Conservation (phyloP, 92 coral and sea anemone species). For the Palythoa grandis region DNA sequence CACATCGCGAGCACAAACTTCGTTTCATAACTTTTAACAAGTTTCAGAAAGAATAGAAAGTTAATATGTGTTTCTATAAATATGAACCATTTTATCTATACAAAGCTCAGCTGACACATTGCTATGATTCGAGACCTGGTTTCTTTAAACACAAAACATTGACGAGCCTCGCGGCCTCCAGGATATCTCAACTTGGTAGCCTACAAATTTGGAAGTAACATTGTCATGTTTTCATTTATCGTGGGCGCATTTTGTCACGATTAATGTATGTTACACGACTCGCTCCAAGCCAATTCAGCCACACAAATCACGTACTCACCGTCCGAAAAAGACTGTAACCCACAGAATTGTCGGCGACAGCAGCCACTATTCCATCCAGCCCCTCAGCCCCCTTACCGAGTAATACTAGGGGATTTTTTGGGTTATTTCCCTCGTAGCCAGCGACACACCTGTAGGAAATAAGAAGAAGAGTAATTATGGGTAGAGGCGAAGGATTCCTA, state of each 20-base stretch:
- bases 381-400: conserved; percentile 83
- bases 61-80: too few relatives aligned
- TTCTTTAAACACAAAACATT: too few relatives aligned
- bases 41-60: too few relatives aligned
- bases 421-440: conserved; percentile 80
- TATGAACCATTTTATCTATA: too few relatives aligned
- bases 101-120: too few relatives aligned
- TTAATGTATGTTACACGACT: background rate
- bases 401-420: conserved; percentile 81
- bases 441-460: conserved; percentile 81
- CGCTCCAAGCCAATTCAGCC: background rate
- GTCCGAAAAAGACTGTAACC: conserved; percentile 81
- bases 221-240: too few relatives aligned
- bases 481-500: background rate
- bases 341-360: conserved; percentile 64
- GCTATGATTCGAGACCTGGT: too few relatives aligned
- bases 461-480: background rate
- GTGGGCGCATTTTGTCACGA: background rate
- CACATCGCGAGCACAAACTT: too few relatives aligned
- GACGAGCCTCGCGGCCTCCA: too few relatives aligned
- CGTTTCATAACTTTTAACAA: too few relatives aligned
- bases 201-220: too few relatives aligned
- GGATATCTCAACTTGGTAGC: too few relatives aligned
- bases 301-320: conserved; percentile 55
- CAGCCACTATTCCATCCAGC: conserved; percentile 53